These are phyloP conservation scores for Pachyseris speciosa DNA, from an alignment of 64 coral and sea anemone species.

Conservation along the genomic window DNA sequence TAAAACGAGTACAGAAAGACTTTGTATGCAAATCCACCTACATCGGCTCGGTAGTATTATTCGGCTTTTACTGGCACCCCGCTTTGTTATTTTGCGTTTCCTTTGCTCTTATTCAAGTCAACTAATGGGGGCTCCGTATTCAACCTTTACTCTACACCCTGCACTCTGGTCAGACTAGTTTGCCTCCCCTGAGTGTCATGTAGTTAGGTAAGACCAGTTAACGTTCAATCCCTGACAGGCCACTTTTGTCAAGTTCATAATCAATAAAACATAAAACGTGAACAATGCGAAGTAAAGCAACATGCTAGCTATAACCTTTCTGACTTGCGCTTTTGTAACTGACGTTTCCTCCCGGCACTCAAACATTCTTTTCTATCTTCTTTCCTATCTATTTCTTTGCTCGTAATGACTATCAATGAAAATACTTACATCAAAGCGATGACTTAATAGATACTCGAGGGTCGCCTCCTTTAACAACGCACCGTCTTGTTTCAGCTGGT, in stretches of 20 bases:
- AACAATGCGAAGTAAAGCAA: neutral
- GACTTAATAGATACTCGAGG: neutral
- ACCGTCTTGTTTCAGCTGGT: neutral
- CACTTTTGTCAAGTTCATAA: neutral
- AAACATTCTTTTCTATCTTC: neutral
- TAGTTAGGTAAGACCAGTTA: neutral
- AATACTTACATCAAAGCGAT: neutral
- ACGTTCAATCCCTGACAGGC: neutral
- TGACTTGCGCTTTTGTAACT: neutral
- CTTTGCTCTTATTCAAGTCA: neutral
- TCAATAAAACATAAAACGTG: neutral
- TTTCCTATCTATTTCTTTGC: conserved; percentile 2
- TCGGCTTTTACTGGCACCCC: neutral
- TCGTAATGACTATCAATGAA: neutral
- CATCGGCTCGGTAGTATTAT: no score
- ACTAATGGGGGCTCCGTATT: neutral
- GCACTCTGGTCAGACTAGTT: neutral
- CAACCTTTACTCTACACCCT: neutral
- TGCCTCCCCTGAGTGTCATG: neutral
- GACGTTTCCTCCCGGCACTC: neutral
- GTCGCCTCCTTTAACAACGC: neutral
- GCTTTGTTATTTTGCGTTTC: neutral
- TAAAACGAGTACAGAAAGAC: no score
- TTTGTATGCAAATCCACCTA: no score
- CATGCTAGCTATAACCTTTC: neutral